phyloP scores from a whole-genome alignment of 2,113 vertebrate species.

The Tetraodon nigroviridis region DNA sequence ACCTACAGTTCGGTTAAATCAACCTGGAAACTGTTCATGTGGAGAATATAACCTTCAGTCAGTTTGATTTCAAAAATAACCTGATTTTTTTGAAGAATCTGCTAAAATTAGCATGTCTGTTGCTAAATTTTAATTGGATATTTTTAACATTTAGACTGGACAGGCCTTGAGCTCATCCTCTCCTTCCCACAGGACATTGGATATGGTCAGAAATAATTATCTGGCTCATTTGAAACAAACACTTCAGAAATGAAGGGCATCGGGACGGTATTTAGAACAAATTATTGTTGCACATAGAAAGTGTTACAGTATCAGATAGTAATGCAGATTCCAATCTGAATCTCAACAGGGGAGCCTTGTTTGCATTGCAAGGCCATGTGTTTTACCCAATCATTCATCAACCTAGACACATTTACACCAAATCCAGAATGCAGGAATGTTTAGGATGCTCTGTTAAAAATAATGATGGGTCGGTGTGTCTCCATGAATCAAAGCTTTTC shows the following conservation, averaged over 20 bases:
- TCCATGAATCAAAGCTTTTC: slow-evolving; percentile 51
- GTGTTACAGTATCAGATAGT: slow-evolving; percentile 18
- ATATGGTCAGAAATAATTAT: too few species aligned
- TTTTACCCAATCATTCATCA: slow-evolving; percentile 30
- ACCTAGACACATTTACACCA: slow-evolving; percentile 36
- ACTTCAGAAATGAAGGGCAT: not conserved
- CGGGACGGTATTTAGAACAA: not conserved
- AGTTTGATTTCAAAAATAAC: too few species aligned
- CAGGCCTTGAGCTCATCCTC: too few species aligned
- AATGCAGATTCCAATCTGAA: slow-evolving; percentile 35
- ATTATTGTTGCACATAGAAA: not conserved
- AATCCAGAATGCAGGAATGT: slow-evolving; percentile 55
- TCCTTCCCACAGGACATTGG: too few species aligned
- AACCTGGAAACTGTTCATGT: too few species aligned
- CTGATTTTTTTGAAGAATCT: too few species aligned
- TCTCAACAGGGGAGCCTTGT: slow-evolving; percentile 12
- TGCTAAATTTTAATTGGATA: too few species aligned
- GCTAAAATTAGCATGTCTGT: too few species aligned
- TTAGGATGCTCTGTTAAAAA: slow-evolving; percentile 62
- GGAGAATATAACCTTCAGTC: too few species aligned
- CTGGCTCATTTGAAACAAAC: too few species aligned
- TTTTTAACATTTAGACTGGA: too few species aligned
- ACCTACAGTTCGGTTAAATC: too few species aligned
- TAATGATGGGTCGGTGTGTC: slow-evolving; percentile 57
- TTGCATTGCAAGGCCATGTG: slow-evolving; percentile 23